Evolutionary conservation across 1,140 invertebrate species (phyloP).

Genomic region (Apis florea): DNA sequence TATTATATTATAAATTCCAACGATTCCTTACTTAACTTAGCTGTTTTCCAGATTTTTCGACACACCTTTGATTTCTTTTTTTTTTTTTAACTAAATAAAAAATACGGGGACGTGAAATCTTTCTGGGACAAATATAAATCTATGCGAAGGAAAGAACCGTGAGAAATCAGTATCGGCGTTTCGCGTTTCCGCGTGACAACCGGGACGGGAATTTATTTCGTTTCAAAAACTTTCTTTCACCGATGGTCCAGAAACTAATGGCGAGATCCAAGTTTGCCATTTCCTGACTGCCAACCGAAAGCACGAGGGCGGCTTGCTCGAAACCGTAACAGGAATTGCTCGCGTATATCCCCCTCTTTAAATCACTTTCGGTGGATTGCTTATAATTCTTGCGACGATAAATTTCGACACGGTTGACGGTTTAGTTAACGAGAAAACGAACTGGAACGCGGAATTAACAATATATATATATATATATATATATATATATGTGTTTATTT

Average conservation of each 20-base stretch:
- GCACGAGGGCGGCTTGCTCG: neutral
- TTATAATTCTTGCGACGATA: slow-evolving; percentile 44
- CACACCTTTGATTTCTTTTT: too few species aligned
- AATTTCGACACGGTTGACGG: slow-evolving; percentile 30
- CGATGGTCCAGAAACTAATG: slow-evolving; percentile 26
- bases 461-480: slow-evolving; percentile 11
- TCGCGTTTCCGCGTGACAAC: slow-evolving; percentile 7
- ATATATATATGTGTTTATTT: neutral
- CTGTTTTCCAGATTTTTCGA: too few species aligned
- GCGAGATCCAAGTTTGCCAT: slow-evolving; percentile 15
- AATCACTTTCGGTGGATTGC: slow-evolving; percentile 49
- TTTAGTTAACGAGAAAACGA: slow-evolving; percentile 49
- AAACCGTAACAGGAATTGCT: slow-evolving; percentile 21
- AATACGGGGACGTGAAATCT: neutral
- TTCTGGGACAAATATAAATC: neutral
- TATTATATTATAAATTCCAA: too few species aligned
- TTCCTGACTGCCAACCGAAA: neutral
- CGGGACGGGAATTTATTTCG: slow-evolving; percentile 37
- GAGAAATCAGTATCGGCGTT: slow-evolving; percentile 4
- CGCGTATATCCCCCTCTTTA: slow-evolving; percentile 38
- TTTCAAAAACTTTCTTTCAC: slow-evolving; percentile 32
- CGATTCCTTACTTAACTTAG: too few species aligned
- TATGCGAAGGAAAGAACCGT: neutral
- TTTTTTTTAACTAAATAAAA: neutral
- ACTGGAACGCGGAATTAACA: slow-evolving; percentile 39